Evolutionary conservation across 2,113 vertebrate species (phyloP), one percentile per base, ranked within the genome.

Genomic region (Brachyistius frenatus): DNA sequence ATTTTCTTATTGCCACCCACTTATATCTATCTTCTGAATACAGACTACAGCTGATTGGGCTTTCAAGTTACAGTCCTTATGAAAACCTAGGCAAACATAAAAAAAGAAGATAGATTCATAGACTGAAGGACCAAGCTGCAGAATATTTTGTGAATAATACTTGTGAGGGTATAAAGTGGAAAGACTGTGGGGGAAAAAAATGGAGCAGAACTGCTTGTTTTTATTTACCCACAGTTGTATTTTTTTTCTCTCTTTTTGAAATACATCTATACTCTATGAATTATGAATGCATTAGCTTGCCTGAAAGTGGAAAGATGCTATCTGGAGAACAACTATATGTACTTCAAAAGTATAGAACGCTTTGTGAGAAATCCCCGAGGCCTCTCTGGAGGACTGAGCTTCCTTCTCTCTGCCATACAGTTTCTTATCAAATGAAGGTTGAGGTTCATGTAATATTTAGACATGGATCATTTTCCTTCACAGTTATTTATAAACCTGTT

Each of bases 371-470:
- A 33, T 84, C 66, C 61, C 80, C 7, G 1, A 73, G 73, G 73
- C 61, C 41, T 47, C 67, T 61, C 52, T 49, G 53, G 68, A 83
- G 54, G 82, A 75, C 44, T 55, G 62, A 66, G 65, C 66, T 74
- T 80, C 47, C 37, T 62, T 32, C 15, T 65, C 68, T 70, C 55
- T 65, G 53, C 78, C 54, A 10, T 58, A 62, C 44, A 47, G 31
- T 41, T 79, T 72, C 66, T 70, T 62, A 77, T 88, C 79, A 87
- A 72, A 76, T 66, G 62, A 57, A 33, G 61, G 70, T 10, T 61
- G 55, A 66, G 60, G 37, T 54, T 76, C 69, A 52, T 39, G 50
- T 73, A 68, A 66, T 50, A 31, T 46, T 75, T 44, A 62, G 39
- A 78, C 71, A 46, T 30, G 52, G 65, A 83, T 83, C 35, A 44